Conservation (phyloP, 2,888 invertebrate species). For the Hofmannophila pseudospretella region DNA sequence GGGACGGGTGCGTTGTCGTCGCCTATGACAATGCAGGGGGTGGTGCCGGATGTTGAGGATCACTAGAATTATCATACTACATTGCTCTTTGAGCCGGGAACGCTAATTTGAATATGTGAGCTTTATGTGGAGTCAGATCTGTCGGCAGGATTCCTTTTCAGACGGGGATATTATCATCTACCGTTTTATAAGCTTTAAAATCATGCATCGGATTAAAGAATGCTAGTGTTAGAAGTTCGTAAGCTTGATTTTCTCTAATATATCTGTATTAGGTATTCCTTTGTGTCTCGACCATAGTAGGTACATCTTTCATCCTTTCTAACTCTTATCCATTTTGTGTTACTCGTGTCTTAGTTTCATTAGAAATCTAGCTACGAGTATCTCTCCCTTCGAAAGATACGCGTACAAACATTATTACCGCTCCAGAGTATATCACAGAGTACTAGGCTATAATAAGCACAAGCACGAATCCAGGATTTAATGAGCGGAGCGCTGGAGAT, state of each 20-base stretch:
- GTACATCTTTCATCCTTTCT: too few species aligned
- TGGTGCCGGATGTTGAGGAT: constrained; percentile 50
- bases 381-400: constrained; percentile 2
- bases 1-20: constrained; percentile 31
- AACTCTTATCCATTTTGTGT: too few species aligned
- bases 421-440: constrained; percentile 21
- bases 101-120: constrained; percentile 1
- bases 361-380: too few species aligned
- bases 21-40: constrained; percentile 36
- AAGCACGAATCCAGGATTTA: constrained; percentile 53
- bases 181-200: too few species aligned
- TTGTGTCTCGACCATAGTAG: too few species aligned
- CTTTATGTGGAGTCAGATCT: background rate
- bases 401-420: constrained; percentile 13
- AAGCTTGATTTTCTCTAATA: too few species aligned
- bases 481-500: constrained; percentile 59
- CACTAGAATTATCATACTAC: constrained; percentile 53
- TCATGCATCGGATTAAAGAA: too few species aligned
- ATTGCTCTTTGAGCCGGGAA: constrained; percentile 17
- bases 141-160: background rate
- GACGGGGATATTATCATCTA: too few species aligned
- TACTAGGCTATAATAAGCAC: constrained; percentile 43
- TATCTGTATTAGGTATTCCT: too few species aligned
- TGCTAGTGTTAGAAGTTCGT: too few species aligned
- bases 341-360: too few species aligned